phyloP scores from a whole-genome alignment of 2,113 vertebrate genomes.

The Sardina pilchardus region DNA sequence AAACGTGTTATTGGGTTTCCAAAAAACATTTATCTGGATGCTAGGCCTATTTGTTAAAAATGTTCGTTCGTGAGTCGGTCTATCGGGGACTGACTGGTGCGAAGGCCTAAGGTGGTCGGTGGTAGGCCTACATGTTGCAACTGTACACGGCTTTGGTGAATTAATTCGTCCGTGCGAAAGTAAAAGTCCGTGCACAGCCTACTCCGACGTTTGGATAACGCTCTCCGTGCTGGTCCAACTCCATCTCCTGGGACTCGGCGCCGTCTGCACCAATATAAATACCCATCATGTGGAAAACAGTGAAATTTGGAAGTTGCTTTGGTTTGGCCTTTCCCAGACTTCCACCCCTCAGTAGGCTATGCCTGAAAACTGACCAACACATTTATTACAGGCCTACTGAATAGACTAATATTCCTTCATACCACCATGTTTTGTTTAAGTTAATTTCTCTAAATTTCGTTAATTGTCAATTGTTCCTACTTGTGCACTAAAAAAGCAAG shows the following conservation, averaged over 20 bases:
- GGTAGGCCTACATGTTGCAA: not conserved
- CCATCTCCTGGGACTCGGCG: slow-evolving; percentile 17
- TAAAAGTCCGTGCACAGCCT: slow-evolving; percentile 48
- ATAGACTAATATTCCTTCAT: too few relatives aligned
- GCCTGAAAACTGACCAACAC: slow-evolving; percentile 31
- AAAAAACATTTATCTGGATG: not conserved
- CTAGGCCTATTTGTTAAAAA: not conserved
- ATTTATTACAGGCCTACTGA: not conserved
- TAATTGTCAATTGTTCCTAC: too few relatives aligned
- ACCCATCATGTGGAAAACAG: slow-evolving; percentile 62
- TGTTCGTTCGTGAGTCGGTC: not conserved
- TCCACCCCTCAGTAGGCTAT: slow-evolving; percentile 39
- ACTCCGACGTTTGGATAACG: slow-evolving; percentile 38
- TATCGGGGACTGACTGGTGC: not conserved
- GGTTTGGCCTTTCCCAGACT: slow-evolving; percentile 6
- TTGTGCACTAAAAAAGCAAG: too few relatives aligned
- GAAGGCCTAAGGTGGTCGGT: not conserved
- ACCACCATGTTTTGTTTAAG: not conserved
- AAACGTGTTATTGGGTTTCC: not conserved
- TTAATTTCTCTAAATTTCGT: not conserved
- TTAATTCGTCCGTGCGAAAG: slow-evolving; percentile 38
- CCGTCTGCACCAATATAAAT: slow-evolving; percentile 57
- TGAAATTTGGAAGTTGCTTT: slow-evolving; percentile 55
- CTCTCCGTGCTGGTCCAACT: slow-evolving; percentile 6
- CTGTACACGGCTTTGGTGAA: not conserved